Evolutionary conservation across 1,140 invertebrate species (phyloP).

Genomic region (Plectrocnemia conspersa): DNA sequence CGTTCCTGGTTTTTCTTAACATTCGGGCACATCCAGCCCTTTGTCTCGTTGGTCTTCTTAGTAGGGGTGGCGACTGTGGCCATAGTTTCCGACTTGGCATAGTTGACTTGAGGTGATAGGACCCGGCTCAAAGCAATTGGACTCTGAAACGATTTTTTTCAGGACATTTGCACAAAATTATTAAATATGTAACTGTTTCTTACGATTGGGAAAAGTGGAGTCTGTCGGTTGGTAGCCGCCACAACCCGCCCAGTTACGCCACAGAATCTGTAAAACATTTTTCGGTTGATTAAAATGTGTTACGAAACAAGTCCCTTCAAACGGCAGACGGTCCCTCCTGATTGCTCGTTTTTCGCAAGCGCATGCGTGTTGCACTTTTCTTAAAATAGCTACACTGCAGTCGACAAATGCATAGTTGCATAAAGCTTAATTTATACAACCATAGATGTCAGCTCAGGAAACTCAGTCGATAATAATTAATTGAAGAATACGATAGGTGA

Average conservation of each 20-base stretch:
- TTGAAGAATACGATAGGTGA: too few species aligned
- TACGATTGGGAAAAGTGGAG: slow-evolving; percentile 23
- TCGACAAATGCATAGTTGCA: too few species aligned
- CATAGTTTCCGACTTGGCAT: slow-evolving; percentile 16
- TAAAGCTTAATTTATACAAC: too few species aligned
- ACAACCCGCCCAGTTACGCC: slow-evolving; percentile 23
- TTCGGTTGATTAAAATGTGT: slow-evolving; percentile 1
- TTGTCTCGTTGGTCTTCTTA: slow-evolving; percentile 5
- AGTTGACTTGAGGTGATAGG: neutral
- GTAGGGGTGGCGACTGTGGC: neutral
- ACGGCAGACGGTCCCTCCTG: neutral
- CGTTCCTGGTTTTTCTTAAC: slow-evolving; percentile 22
- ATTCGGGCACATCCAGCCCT: too few species aligned
- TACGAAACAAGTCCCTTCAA: slow-evolving; percentile 18
- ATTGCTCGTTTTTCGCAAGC: neutral
- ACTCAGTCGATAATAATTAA: too few species aligned
- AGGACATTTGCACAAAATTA: too few species aligned
- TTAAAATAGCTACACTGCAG: neutral
- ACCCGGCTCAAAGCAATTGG: too few species aligned
- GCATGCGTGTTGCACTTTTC: slow-evolving; percentile 1
- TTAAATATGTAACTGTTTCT: too few species aligned
- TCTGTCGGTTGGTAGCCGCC: slow-evolving; percentile 11
- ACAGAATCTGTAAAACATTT: slow-evolving; percentile 31
- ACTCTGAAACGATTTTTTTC: too few species aligned
- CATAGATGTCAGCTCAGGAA: too few species aligned